Percentiles rank a stretch among this genome's conserved stretches.
phyloP scores from a whole-genome alignment of 2,888 invertebrate genomes.

The Cryptops parisi region DNA sequence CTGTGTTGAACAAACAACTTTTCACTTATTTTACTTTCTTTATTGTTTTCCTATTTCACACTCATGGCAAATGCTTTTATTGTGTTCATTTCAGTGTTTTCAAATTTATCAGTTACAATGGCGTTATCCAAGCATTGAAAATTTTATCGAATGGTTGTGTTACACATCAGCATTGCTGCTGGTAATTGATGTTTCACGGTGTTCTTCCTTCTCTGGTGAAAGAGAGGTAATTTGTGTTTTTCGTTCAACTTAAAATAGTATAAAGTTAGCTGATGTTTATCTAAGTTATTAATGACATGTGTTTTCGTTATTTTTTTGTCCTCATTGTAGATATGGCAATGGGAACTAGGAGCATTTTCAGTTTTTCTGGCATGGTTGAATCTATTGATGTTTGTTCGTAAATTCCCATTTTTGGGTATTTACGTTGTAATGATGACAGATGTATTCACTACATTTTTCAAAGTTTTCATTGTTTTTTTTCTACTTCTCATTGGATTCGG shows the following conservation, averaged over 20 bases:
- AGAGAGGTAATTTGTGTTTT: slow-evolving; percentile 26
- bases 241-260: background rate
- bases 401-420: slow-evolving; percentile 31
- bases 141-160: slow-evolving; percentile 36
- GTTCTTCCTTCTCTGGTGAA: slow-evolving; percentile 30
- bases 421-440: slow-evolving; percentile 34
- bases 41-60: no score
- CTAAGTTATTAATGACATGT: background rate
- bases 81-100: slow-evolving; percentile 27
- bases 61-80: no score
- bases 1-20: no score
- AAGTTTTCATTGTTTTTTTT: slow-evolving; percentile 30
- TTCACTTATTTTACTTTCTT: no score
- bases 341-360: slow-evolving; percentile 34
- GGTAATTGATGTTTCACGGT: slow-evolving; percentile 33
- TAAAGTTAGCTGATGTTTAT: slow-evolving; percentile 1
- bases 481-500: slow-evolving; percentile 30
- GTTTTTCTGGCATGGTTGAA: slow-evolving; percentile 36
- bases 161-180: slow-evolving; percentile 35
- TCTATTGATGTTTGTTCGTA: slow-evolving; percentile 30
- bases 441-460: slow-evolving; percentile 30
- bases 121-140: slow-evolving; percentile 35
- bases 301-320: background rate
- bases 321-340: slow-evolving; percentile 34
- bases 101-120: slow-evolving; percentile 33